These are phyloP conservation scores for Mesochorus sp. DNA, from an alignment of 2,888 invertebrate genomes.

Conservation along the genomic window DNA sequence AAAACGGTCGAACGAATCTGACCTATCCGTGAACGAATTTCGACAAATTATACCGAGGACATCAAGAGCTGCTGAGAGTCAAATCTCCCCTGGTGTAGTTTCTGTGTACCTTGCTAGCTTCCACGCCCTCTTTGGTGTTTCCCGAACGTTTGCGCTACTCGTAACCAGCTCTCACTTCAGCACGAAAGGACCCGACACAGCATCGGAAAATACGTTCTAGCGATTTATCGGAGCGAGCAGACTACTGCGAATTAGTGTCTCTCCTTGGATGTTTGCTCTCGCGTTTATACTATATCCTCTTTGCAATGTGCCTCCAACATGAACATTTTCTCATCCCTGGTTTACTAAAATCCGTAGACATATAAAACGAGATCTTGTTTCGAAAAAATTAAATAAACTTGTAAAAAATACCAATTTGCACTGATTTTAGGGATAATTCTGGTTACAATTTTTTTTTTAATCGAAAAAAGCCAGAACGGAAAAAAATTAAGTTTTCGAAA, in stretches of 20 bases:
- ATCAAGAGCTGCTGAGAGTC: conserved; percentile 46
- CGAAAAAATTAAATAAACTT: too few relatives aligned
- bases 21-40: conserved; percentile 43
- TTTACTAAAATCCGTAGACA: conserved; percentile 13
- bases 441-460: too few relatives aligned
- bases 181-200: conserved; percentile 8
- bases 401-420: too few relatives aligned
- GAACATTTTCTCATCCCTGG: conserved; percentile 14
- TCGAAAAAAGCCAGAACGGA: too few relatives aligned
- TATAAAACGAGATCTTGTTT: too few relatives aligned
- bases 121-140: conserved; percentile 54
- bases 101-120: conserved; percentile 53
- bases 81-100: conserved; percentile 25
- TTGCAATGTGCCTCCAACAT: conserved; percentile 35
- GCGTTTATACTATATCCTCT: conserved; percentile 56
- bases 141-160: conserved; percentile 70
- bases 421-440: too few relatives aligned
- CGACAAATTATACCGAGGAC: conserved; percentile 39
- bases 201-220: conserved; percentile 71
- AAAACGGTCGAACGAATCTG: conserved; percentile 32
- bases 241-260: conserved; percentile 73
- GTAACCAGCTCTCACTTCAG: conserved; percentile 62
- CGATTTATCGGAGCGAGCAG: conserved; percentile 74
- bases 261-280: conserved; percentile 62
- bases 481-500: too few relatives aligned